A percentile compares a stretch with the other conserved stretches of the same genome.
These are phyloP conservation scores for Laupala kohalensis DNA, from an alignment of 1,140 invertebrate genomes.

Conservation along the genomic window DNA sequence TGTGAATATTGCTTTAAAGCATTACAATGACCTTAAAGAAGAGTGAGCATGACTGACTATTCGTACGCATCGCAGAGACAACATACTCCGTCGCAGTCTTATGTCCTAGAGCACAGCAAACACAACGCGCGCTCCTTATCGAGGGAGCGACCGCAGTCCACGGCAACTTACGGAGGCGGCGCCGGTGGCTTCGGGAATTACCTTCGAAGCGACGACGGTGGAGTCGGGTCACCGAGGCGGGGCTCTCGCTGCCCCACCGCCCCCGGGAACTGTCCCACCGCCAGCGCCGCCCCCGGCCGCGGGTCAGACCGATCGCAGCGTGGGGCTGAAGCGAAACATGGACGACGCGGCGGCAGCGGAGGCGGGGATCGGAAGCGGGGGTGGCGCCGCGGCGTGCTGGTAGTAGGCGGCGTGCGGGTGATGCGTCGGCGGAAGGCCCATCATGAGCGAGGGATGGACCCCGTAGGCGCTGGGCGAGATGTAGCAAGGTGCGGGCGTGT, in stretches of 20 bases:
- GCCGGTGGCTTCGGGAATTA: too few relatives aligned
- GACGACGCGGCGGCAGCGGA: background rate
- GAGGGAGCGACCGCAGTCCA: too few relatives aligned
- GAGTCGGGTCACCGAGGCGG: background rate
- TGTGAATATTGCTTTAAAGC: too few relatives aligned
- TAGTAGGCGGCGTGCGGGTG: background rate
- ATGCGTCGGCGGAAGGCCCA: conserved; percentile 1
- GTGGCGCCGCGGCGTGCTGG: background rate
- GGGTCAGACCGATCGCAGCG: conserved; percentile 14
- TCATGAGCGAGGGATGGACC: conserved; percentile 8
- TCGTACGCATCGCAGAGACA: too few relatives aligned
- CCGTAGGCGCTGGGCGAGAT: background rate
- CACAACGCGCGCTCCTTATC: too few relatives aligned
- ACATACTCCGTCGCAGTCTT: too few relatives aligned
- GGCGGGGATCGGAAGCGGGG: background rate
- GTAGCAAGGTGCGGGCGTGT: conserved; percentile 9
- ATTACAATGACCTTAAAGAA: too few relatives aligned
- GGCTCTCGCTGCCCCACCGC: too few relatives aligned
- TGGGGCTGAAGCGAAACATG: conserved; percentile 15
- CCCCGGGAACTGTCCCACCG: too few relatives aligned
- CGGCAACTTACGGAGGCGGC: too few relatives aligned
- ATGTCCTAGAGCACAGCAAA: too few relatives aligned
- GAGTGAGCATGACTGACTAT: too few relatives aligned
- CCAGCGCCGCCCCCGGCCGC: conserved; percentile 2
- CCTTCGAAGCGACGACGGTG: background rate